Evolutionary conservation across 2,888 invertebrate genomes (phyloP), one percentile per base, ranked within the genome.

Genomic region (Folsomia candida): DNA sequence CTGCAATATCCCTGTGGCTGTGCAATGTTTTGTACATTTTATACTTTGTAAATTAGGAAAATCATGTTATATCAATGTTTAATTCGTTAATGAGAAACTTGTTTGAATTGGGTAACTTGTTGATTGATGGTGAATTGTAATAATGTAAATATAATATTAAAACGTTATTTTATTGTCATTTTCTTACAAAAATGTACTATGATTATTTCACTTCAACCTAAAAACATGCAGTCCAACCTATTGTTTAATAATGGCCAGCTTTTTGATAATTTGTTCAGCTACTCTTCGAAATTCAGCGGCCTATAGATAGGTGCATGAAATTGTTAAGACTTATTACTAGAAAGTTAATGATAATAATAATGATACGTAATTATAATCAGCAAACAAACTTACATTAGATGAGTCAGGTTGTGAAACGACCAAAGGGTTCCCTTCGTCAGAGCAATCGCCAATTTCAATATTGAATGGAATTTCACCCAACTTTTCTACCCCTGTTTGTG

Each of bases 361-460:
- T 57, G 57, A 57, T n/a, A 57, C 18, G 11, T 14, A 57, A 57
- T 6, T 57, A 57, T 6, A 22, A 6, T 4, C 4, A 9, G 24
- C 57, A 57, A 20, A 57, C 4, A 57, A n/a, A 22, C 64, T 72
- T 76, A 81, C 82, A 77, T 82, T 81, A 62, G 81, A 80, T 77
- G 86, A 87, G 61, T 88, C 85, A 0, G 90, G 89, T 14, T 88
- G 82, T 0, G 88, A 86, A 63, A 92, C 84, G 67, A 91, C 89
- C 1, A 92, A 86, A 0, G 94, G 94, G 75, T 87, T 87, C 1
- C 93, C 93, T 65, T 84, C 86, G 82, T 93, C 93, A 70, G 89
- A 88, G 69, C 89, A 86, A 76, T 87, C 85, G 0, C 89, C 87
- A 82, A 93, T 89, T 65, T 85, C 84, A n/a, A 87, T 85, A 76